Base-by-base conservation (phyloP, 2,888 invertebrate species). In the Xylota segnis region DNA sequence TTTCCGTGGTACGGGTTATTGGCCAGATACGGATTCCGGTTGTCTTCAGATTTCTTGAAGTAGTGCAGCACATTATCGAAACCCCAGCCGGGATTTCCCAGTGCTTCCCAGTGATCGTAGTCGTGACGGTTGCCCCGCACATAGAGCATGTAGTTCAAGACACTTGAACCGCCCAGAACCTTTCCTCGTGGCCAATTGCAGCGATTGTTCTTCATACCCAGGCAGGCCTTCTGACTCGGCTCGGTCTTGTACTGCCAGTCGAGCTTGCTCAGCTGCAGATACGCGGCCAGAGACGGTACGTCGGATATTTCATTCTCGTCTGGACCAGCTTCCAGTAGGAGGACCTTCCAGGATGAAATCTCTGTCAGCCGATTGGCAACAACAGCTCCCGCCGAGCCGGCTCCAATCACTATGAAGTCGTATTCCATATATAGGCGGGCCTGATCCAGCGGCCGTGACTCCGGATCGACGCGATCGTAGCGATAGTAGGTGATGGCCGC, bases 161-260 rank as follows among this genome's bases (percentile, higher is more conserved):
- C 96, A 88, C 96, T 96, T 0, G 96, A 96, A 0, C 98, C 98
- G 2, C 98, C 98, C 0, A 98, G 94, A 1, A 98, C 97, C 92
- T 97, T 97, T 18, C 97, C 97, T 59, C 98, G 93, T 0, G 97
- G 97, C 97, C 97, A 97, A 91, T 96, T 97, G 92, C 97, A 97
- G 72, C 96, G 94, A 59, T 95, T 95, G 83, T 95, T 95, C 89
- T 96, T 95, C 95, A 97, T 96, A 12, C 96, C 97, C 83, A 97
- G 92, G 88, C 97, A 97, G 0, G 97, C 96, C 89, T 94, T 95
- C 83, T 94, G 94, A 2, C 96, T 96, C 0, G 97, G 96, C 90
- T 97, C 96, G 0, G 96, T 97, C 93, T 97, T 97, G 92, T 97
- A 98, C 88, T 96, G 95, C 97, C 97, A 98, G 92, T 98, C 97